These are phyloP conservation scores for Dipodomys ordii DNA, from an alignment of 2,113 vertebrate species.

Conservation along the genomic window DNA sequence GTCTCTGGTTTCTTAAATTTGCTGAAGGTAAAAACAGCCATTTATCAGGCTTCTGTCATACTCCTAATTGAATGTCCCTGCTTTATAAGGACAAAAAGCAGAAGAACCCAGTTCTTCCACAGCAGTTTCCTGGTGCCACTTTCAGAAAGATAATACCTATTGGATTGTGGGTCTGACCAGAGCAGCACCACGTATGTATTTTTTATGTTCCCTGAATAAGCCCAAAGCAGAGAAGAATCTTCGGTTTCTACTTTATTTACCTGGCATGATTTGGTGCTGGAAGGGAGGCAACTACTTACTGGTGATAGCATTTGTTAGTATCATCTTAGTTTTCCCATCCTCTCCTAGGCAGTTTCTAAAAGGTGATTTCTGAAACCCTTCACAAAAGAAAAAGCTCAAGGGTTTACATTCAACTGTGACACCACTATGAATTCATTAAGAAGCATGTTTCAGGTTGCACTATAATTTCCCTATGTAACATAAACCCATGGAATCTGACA, in stretches of 20 bases:
- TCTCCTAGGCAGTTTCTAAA: conserved; percentile 69
- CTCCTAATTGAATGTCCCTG: conserved; percentile 13
- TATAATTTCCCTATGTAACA: conserved; percentile 67
- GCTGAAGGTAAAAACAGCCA: conserved; percentile 35
- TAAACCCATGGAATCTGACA: conserved; percentile 73
- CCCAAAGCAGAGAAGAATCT: background rate
- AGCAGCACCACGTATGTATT: background rate
- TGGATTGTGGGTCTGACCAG: background rate
- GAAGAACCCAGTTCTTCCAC: background rate
- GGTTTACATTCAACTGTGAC: conserved; percentile 71
- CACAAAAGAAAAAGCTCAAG: conserved; percentile 66
- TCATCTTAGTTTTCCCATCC: conserved; percentile 62
- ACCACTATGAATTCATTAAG: conserved; percentile 68
- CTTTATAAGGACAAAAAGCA: conserved; percentile 12
- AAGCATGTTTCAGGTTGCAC: conserved; percentile 78
- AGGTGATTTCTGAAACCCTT: conserved; percentile 70
- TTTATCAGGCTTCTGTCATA: background rate
- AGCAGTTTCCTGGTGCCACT: background rate
- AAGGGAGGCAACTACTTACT: conserved; percentile 42
- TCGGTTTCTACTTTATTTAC: conserved; percentile 43
- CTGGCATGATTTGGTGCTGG: conserved; percentile 15
- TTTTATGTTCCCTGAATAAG: background rate
- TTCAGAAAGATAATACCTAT: conserved; percentile 36
- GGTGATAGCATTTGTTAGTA: conserved; percentile 56
- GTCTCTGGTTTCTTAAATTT: conserved; percentile 21